phyloP scores from a whole-genome alignment of 2,888 invertebrate species.

The Cenopis cana region DNA sequence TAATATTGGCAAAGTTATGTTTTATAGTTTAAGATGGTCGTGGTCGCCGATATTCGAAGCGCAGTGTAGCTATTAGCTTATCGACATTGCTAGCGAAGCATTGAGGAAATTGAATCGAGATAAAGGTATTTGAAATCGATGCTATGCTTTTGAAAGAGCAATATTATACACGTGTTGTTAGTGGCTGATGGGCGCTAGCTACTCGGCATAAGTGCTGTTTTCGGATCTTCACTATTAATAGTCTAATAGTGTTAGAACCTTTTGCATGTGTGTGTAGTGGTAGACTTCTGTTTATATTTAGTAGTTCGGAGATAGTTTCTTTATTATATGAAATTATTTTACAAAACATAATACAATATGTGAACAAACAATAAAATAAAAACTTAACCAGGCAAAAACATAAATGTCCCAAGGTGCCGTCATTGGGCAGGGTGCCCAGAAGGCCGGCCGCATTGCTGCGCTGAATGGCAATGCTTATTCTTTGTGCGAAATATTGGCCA shows the following conservation, averaged over 20 bases:
- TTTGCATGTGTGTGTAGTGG: not conserved
- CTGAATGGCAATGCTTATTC: no score
- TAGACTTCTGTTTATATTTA: no score
- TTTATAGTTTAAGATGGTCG: no score
- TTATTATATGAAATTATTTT: no score
- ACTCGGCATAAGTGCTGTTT: not conserved
- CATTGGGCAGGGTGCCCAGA: no score
- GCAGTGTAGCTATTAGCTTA: constrained; percentile 4
- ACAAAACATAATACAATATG: no score
- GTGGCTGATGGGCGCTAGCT: not conserved
- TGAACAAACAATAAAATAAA: no score
- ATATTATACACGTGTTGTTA: not conserved
- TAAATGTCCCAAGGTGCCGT: no score
- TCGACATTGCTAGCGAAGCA: constrained; percentile 4
- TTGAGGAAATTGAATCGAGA: constrained; percentile 4
- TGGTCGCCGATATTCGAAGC: constrained; percentile 1
- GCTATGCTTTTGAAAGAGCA: not conserved
- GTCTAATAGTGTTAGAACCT: not conserved
- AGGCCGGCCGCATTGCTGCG: no score
- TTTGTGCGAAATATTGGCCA: no score
- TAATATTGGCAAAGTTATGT: constrained; percentile 4
- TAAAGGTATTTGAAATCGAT: constrained; percentile 4
- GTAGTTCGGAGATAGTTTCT: no score
- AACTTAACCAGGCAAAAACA: no score
- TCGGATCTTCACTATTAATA: not conserved